Evolutionary conservation across 2,888 invertebrate species (phyloP).

Genomic region (Platycheirus rosarum): DNA sequence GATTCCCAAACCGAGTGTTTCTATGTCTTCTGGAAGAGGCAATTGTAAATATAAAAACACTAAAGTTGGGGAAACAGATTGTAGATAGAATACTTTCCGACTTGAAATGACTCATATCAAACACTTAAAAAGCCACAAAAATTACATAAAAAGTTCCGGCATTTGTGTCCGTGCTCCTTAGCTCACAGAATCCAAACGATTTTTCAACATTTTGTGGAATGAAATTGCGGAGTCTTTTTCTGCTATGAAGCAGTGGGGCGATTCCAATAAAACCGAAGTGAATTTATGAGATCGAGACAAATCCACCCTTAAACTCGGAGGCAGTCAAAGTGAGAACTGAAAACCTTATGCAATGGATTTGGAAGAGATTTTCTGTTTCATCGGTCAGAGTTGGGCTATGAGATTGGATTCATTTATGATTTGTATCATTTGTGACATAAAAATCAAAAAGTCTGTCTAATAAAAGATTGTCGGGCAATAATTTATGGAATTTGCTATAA

Average conservation of each 20-base stretch:
- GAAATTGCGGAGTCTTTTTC: conserved; percentile 6
- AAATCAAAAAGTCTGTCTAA: conserved; percentile 8
- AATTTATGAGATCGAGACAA: conserved; percentile 43
- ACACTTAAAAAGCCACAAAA: conserved; percentile 74
- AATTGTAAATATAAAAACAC: conserved; percentile 58
- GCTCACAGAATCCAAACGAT: no score
- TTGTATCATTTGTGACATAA: conserved; percentile 26
- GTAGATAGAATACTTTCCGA: conserved; percentile 56
- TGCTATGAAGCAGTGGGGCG: neutral
- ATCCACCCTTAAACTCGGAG: conserved; percentile 63
- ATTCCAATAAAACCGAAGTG: conserved; percentile 15
- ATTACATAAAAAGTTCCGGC: conserved; percentile 69
- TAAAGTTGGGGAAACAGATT: conserved; percentile 69
- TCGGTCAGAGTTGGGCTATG: neutral
- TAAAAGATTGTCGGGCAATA: neutral
- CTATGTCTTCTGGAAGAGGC: conserved; percentile 18
- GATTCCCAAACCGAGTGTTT: conserved; percentile 49
- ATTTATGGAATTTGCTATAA: conserved; percentile 9
- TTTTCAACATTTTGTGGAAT: neutral
- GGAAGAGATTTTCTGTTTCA: conserved; percentile 1
- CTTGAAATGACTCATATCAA: conserved; percentile 72
- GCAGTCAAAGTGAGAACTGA: conserved; percentile 44
- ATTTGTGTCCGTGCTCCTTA: conserved; percentile 4
- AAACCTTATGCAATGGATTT: conserved; percentile 56
- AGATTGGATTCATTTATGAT: conserved; percentile 10